These are phyloP conservation scores for Typhlichthys subterraneus DNA, from an alignment of 2,797 vertebrate genomes.

Conservation along the genomic window DNA sequence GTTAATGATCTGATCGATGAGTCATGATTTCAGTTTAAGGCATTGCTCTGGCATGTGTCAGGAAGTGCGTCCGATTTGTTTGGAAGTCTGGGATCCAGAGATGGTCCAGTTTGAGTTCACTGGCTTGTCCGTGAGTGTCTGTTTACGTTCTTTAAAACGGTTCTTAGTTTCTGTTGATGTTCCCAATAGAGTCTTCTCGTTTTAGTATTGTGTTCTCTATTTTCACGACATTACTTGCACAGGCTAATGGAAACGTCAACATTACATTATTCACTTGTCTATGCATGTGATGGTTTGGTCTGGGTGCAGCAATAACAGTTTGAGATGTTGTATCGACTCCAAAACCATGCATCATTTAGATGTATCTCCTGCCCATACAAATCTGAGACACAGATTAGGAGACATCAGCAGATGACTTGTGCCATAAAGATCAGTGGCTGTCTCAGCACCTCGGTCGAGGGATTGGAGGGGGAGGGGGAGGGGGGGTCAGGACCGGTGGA, in stretches of 20 bases:
- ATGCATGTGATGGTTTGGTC: not conserved
- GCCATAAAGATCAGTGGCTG: slow-evolving; percentile 43
- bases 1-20: slow-evolving; percentile 32
- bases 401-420: slow-evolving; percentile 24
- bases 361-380: slow-evolving; percentile 24
- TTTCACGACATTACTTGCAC: slow-evolving; percentile 1
- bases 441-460: slow-evolving; percentile 56
- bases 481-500: slow-evolving; percentile 43
- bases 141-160: slow-evolving; percentile 49
- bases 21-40: slow-evolving; percentile 26
- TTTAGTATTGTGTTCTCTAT: slow-evolving; percentile 24
- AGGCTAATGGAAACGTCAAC: not conserved
- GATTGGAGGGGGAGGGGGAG: slow-evolving; percentile 36
- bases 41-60: slow-evolving; percentile 27
- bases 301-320: too few relatives aligned
- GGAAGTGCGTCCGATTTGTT: slow-evolving; percentile 51
- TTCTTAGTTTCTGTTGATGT: slow-evolving; percentile 46
- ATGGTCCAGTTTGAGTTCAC: slow-evolving; percentile 32
- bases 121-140: slow-evolving; percentile 43
- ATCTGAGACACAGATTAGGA: slow-evolving; percentile 40
- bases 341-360: too few relatives aligned
- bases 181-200: slow-evolving; percentile 16
- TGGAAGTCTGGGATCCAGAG: slow-evolving; percentile 45
- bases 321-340: too few relatives aligned
- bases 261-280: not conserved